Percentiles rank a stretch among this genome's conserved stretches.
These are phyloP conservation scores for Epicampocera succincta DNA, from an alignment of 2,888 invertebrate species.

Conservation along the genomic window DNA sequence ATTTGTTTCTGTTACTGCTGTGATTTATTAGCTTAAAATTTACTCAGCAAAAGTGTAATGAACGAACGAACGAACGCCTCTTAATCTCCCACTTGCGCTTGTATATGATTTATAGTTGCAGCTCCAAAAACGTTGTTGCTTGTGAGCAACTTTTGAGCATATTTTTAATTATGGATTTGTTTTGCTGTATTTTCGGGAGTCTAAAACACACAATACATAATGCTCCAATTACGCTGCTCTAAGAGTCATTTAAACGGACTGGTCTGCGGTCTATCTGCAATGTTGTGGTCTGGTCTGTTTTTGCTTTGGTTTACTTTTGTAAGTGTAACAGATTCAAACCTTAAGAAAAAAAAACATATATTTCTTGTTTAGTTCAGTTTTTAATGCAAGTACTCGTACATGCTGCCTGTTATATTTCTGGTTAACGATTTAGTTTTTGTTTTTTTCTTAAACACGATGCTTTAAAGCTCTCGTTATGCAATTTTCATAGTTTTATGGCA, in stretches of 20 bases:
- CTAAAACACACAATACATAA: slow-evolving; percentile 1
- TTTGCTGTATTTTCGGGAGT: slow-evolving; percentile 7
- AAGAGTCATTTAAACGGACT: background rate
- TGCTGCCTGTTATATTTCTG: slow-evolving; percentile 22
- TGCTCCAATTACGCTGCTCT: slow-evolving; percentile 36
- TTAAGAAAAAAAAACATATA: slow-evolving; percentile 39
- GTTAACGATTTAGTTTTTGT: slow-evolving; percentile 16
- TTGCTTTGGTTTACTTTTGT: slow-evolving; percentile 33
- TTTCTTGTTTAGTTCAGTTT: slow-evolving; percentile 58
- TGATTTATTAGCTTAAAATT: background rate
- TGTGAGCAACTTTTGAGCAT: slow-evolving; percentile 17
- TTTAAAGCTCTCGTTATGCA: slow-evolving; percentile 60
- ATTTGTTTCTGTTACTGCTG: background rate
- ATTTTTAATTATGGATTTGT: slow-evolving; percentile 16
- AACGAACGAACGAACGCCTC: background rate
- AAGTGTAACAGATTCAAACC: slow-evolving; percentile 1
- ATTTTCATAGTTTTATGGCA: slow-evolving; percentile 49
- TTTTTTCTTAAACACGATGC: slow-evolving; percentile 33
- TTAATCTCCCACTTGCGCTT: background rate
- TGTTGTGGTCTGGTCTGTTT: background rate
- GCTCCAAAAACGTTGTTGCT: background rate
- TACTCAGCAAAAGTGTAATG: background rate
- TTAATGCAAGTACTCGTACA: slow-evolving; percentile 45
- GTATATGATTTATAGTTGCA: background rate
- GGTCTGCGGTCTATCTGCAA: slow-evolving; percentile 12